Conservation (phyloP, 1,140 invertebrate genomes). For the Caenorhabditis brenneri region DNA sequence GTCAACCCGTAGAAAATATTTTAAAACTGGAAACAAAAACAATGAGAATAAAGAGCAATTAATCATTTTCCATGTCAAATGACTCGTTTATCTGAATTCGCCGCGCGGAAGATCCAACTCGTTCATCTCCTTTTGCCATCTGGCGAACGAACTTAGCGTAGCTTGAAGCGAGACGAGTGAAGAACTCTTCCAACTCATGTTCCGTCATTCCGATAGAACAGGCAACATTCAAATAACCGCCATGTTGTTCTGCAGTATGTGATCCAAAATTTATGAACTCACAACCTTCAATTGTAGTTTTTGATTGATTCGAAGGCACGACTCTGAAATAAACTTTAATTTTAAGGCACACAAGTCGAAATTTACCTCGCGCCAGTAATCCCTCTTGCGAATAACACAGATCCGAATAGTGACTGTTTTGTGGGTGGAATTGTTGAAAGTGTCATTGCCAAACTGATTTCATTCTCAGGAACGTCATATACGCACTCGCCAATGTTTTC, state of each 20-base stretch:
- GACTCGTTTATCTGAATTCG: constrained; percentile 1
- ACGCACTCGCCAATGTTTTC: constrained; percentile 54
- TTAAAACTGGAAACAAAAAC: not conserved
- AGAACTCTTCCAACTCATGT: constrained; percentile 54
- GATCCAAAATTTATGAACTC: constrained; percentile 57
- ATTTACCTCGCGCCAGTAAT: constrained; percentile 56
- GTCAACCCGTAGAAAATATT: not conserved
- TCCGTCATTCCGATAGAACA: constrained; percentile 57
- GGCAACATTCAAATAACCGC: constrained; percentile 56
- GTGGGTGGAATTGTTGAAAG: constrained; percentile 50
- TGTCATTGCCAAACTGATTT: constrained; percentile 56
- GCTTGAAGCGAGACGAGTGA: constrained; percentile 38
- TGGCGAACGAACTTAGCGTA: constrained; percentile 31
- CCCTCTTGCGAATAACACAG: constrained; percentile 53
- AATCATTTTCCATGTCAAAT: constrained; percentile 30
- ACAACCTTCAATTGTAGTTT: constrained; percentile 45
- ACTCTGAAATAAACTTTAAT: constrained; percentile 45
- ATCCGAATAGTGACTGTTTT: constrained; percentile 55
- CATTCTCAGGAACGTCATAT: constrained; percentile 50
- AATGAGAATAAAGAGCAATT: not conserved
- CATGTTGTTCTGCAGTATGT: constrained; percentile 54
- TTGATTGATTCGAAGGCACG: constrained; percentile 10
- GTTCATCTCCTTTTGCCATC: constrained; percentile 6
- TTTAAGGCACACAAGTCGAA: not conserved
- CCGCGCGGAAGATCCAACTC: not conserved